These are phyloP conservation scores for Drosophila lacertosa DNA, from an alignment of 1,140 invertebrate genomes.

Conservation along the genomic window DNA sequence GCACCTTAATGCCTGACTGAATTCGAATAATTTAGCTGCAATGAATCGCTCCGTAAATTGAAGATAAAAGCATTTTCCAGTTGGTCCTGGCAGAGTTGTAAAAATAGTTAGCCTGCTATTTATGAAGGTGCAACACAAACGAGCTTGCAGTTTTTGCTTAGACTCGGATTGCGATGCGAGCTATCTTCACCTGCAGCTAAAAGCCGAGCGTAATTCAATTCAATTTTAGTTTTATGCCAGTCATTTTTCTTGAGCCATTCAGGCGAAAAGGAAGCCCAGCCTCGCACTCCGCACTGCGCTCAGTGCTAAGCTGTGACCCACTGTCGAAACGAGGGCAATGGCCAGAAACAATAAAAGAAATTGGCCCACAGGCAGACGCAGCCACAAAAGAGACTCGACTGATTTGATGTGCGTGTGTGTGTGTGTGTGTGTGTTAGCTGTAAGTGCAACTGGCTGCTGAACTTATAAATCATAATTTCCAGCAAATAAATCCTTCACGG, in stretches of 20 bases:
- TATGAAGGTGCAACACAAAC: conserved; percentile 9
- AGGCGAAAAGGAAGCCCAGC: conserved; percentile 5
- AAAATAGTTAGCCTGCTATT: conserved; percentile 20
- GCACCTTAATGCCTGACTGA: background rate
- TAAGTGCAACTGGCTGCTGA: conserved; percentile 59
- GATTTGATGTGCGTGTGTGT: conserved; percentile 37
- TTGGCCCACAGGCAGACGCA: conserved; percentile 27
- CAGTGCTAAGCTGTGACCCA: conserved; percentile 38
- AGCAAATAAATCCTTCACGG: conserved; percentile 81
- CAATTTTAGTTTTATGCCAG: conserved; percentile 46
- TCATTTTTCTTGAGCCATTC: conserved; percentile 31
- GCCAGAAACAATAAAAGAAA: conserved; percentile 63
- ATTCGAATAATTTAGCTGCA: background rate
- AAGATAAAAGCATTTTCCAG: conserved; percentile 13
- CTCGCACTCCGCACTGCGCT: conserved; percentile 2
- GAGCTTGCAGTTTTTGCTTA: conserved; percentile 25
- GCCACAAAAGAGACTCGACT: conserved; percentile 24
- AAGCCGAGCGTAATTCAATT: conserved; percentile 64
- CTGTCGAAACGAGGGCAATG: conserved; percentile 59
- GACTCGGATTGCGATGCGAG: conserved; percentile 2
- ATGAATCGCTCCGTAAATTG: conserved; percentile 16
- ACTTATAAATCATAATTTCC: conserved; percentile 80
- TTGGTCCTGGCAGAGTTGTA: background rate
- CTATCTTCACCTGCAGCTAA: conserved; percentile 44
- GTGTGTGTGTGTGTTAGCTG: conserved; percentile 41